A percentile compares a stretch with the other conserved stretches of the same genome.
phyloP scores from a whole-genome alignment of 2,797 vertebrate species.

The Sciurus vulgaris region DNA sequence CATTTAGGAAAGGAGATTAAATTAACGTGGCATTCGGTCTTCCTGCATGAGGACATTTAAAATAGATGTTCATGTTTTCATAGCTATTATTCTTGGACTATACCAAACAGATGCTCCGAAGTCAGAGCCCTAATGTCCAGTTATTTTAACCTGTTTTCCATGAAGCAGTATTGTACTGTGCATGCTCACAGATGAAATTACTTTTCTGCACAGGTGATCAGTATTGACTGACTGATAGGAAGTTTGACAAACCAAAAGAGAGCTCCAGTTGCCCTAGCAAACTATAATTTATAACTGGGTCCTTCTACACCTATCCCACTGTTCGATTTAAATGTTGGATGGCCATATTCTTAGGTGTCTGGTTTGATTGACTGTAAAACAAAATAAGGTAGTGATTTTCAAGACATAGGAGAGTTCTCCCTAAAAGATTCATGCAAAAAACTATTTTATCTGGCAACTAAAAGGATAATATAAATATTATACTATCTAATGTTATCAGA shows the following conservation, averaged over 20 bases:
- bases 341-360: not conserved
- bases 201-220: conserved; percentile 58
- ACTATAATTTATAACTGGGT: not conserved
- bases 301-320: not conserved
- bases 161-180: not conserved
- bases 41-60: conserved; percentile 81
- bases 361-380: not conserved
- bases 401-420: not conserved
- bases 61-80: conserved; percentile 78
- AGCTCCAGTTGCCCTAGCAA: not conserved
- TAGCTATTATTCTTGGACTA: conserved; percentile 71
- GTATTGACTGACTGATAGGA: conserved; percentile 61
- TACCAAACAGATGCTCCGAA: conserved; percentile 63
- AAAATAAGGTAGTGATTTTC: not conserved
- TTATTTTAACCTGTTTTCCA: conserved; percentile 72
- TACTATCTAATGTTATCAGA: not conserved
- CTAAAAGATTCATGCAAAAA: not conserved
- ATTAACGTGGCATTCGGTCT: conserved; percentile 91
- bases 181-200: conserved; percentile 36
- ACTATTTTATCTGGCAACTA: not conserved
- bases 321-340: conserved; percentile 9
- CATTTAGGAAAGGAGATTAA: conserved; percentile 92
- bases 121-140: conserved; percentile 5
- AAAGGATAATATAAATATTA: not conserved
- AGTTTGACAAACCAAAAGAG: not conserved